These are phyloP conservation scores for Motacilla tschutschensis DNA, from an alignment of 2,113 vertebrate genomes.

Conservation along the genomic window DNA sequence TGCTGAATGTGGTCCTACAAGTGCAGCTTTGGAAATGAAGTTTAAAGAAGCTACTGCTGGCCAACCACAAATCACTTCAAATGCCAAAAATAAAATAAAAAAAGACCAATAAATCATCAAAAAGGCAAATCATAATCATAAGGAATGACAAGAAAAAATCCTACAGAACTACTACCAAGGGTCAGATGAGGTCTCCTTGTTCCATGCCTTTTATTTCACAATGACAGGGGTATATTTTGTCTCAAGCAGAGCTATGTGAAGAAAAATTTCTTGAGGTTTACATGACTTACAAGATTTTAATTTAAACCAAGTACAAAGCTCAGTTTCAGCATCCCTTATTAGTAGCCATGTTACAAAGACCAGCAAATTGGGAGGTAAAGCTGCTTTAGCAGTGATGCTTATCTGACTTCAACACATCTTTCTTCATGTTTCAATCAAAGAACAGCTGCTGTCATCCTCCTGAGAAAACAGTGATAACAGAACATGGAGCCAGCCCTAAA, in stretches of 20 bases:
- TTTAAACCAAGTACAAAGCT: slow-evolving; percentile 66
- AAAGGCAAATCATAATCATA: slow-evolving; percentile 56
- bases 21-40: slow-evolving; percentile 75
- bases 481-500: slow-evolving; percentile 2
- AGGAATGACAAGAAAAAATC: slow-evolving; percentile 41
- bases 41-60: slow-evolving; percentile 72
- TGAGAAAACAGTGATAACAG: slow-evolving; percentile 13
- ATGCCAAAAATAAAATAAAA: background rate
- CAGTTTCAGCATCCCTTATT: slow-evolving; percentile 67
- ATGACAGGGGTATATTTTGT: background rate
- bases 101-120: background rate
- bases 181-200: slow-evolving; percentile 22
- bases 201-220: background rate
- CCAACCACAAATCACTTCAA: slow-evolving; percentile 7
- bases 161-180: slow-evolving; percentile 20
- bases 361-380: slow-evolving; percentile 67
- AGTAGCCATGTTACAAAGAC: slow-evolving; percentile 59
- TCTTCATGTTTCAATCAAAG: slow-evolving; percentile 76
- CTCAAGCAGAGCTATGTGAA: slow-evolving; percentile 1
- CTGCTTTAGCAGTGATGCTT: slow-evolving; percentile 65
- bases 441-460: slow-evolving; percentile 60
- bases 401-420: slow-evolving; percentile 73
- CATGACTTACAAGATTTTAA: slow-evolving; percentile 56
- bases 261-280: slow-evolving; percentile 62
- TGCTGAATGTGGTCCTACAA: slow-evolving; percentile 84